Base-by-base conservation (phyloP, 2,888 invertebrate genomes). In the Drosophila paramelanica region DNA sequence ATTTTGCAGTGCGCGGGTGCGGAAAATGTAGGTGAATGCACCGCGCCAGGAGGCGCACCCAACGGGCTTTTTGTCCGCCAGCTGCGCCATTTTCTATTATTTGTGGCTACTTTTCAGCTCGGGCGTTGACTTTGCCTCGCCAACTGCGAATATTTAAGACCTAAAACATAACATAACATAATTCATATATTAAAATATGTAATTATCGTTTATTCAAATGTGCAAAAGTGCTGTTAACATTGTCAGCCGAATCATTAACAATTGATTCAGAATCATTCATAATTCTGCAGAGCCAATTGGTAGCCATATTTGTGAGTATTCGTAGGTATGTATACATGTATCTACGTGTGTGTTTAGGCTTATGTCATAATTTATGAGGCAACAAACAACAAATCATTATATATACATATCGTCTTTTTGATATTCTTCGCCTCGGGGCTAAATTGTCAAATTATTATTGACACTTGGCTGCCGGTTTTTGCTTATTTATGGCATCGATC, bases 1-100 rank as follows among this genome's bases (percentile, higher is more conserved):
- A 77, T 87, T 80, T 85, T 84, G 73, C 61, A 67, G 57, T 74
- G 59, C 67, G 59, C 74, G 62, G 56, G 20, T 64, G 77, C 73
- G 57, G 68, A 68, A 77, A 88, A 85, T 85, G 81, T 86, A 81
- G 85, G 85, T 86, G 88, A 88, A 88, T 88, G 85, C 84, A 83
- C 76, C 78, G 69, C 71, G 36, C 59, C 49, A 53, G 60, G 58
- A 47, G 62, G 58, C 55, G 58, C 55, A 41, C n/a, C 53, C 39
- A 17, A 13, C 49, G 57, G 67, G 67, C 45, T 56, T 65, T 76
- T 67, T 66, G 57, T 65, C 51, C 57, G 46, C 51, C 68, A 69
- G 58, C 78, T 74, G 55, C 59, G 71, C 65, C 72, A 70, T 67
- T 70, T 76, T 76, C 69, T 67, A 69, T 84, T 76, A 73, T 79